Percentiles rank a stretch among this genome's conserved stretches.
phyloP scores from a whole-genome alignment of 1,140 invertebrate genomes.

The Drosophila insularis region DNA sequence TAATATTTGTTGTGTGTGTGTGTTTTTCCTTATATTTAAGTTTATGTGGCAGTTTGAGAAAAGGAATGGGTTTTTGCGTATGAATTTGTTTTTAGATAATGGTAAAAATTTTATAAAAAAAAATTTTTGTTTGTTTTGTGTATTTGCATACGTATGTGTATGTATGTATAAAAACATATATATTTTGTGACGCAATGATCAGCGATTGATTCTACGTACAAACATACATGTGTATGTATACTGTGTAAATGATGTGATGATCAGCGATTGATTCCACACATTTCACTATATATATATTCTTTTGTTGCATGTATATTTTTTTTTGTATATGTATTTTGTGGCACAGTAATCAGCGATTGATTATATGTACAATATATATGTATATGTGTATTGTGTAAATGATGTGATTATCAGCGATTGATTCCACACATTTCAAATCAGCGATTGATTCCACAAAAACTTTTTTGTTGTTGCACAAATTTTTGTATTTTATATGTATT shows the following conservation, averaged over 20 bases:
- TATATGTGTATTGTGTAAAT: too few relatives aligned
- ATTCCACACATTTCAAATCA: too few relatives aligned
- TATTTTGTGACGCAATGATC: background rate
- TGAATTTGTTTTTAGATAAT: background rate
- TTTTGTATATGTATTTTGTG: background rate
- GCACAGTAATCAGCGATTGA: too few relatives aligned
- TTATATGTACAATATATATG: too few relatives aligned
- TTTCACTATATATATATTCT: background rate
- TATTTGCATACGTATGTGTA: background rate
- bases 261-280: background rate
- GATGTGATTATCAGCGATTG: too few relatives aligned
- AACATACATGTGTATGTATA: background rate
- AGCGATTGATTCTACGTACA: background rate
- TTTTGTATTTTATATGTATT: too few relatives aligned
- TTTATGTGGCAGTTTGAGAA: background rate
- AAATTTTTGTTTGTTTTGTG: background rate
- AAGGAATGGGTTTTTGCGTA: background rate
- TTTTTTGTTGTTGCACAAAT: too few relatives aligned
- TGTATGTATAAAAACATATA: background rate
- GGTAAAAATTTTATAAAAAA: background rate
- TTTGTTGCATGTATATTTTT: background rate
- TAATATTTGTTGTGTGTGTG: too few relatives aligned
- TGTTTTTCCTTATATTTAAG: too few relatives aligned
- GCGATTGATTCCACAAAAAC: too few relatives aligned
- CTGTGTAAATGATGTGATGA: background rate